Percentiles rank a stretch among this genome's conserved stretches.
Conservation (phyloP, 2,797 vertebrate species). For the Sebastes iracundus region DNA sequence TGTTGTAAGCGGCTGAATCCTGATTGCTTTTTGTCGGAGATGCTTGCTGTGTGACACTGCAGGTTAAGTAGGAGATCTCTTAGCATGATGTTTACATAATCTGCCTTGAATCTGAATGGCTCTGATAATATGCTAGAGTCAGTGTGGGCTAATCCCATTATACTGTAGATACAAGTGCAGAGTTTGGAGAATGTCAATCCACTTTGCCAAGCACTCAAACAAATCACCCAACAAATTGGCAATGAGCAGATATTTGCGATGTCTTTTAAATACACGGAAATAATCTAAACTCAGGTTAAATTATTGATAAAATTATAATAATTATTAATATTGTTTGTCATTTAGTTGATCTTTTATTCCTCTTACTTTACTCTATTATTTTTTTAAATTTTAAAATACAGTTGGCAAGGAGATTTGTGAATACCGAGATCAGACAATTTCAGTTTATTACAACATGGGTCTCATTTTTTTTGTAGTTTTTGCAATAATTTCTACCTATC, state of each 20-base stretch:
- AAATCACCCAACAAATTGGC: slow-evolving; percentile 15
- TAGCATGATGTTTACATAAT: slow-evolving; percentile 49
- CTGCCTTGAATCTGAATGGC: slow-evolving; percentile 26
- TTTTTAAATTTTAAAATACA: not conserved
- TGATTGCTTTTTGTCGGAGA: slow-evolving; percentile 41
- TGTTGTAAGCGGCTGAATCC: slow-evolving; percentile 15
- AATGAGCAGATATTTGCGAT: not conserved
- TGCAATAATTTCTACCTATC: not conserved
- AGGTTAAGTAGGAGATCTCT: slow-evolving; percentile 43
- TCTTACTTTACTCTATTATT: not conserved
- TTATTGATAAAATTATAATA: not conserved
- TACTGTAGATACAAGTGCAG: slow-evolving; percentile 11
- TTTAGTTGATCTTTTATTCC: not conserved
- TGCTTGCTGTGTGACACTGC: slow-evolving; percentile 22
- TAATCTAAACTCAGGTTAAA: not conserved
- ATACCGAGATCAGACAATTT: not conserved
- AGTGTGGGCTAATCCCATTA: slow-evolving; percentile 32
- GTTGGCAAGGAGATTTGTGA: not conserved
- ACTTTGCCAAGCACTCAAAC: slow-evolving; percentile 31
- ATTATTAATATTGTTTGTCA: not conserved
- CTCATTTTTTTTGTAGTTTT: not conserved
- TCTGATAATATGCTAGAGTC: not conserved
- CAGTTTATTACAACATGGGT: not conserved
- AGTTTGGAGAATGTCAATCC: slow-evolving; percentile 52
- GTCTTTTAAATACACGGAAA: not conserved